Conservation (phyloP, 2,888 invertebrate genomes). For the Iselma pallidipennis region DNA sequence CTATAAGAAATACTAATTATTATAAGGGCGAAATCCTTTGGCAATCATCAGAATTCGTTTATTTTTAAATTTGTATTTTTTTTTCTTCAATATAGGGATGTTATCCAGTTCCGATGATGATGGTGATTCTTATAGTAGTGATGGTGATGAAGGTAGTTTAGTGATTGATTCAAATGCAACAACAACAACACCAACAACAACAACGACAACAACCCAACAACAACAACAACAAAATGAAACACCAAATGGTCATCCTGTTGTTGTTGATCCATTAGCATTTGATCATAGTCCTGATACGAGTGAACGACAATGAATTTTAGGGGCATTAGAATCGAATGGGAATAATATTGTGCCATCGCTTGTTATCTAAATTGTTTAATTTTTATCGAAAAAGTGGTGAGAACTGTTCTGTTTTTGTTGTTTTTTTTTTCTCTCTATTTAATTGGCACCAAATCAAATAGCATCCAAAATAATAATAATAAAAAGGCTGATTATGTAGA, state of each 20-base stretch:
- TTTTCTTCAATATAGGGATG: conserved; percentile 55
- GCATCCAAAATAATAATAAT: too few species aligned
- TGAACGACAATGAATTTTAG: conserved; percentile 33
- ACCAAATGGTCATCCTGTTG: conserved; percentile 47
- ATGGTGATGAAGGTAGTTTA: conserved; percentile 59
- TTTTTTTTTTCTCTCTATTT: too few species aligned
- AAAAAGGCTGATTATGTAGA: conserved; percentile 23
- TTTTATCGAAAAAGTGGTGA: not conserved
- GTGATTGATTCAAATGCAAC: conserved; percentile 55
- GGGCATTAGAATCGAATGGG: too few species aligned
- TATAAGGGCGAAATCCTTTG: not conserved
- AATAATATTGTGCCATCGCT: too few species aligned
- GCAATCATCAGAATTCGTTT: conserved; percentile 1
- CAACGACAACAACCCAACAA: conserved; percentile 41
- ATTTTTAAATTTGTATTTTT: conserved; percentile 9
- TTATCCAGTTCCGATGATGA: conserved; percentile 67
- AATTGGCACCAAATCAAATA: not conserved
- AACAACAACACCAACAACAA: conserved; percentile 45
- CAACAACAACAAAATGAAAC: not conserved
- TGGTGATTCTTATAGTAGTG: conserved; percentile 63
- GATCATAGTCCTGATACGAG: conserved; percentile 42
- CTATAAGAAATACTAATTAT: not conserved
- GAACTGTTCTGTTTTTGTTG: too few species aligned
- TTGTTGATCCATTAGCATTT: conserved; percentile 35
- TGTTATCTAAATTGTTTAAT: not conserved